A percentile compares a stretch with the other conserved stretches of the same genome.
Conservation (phyloP, 2,797 vertebrate species). For the Galagoides demidoff region DNA sequence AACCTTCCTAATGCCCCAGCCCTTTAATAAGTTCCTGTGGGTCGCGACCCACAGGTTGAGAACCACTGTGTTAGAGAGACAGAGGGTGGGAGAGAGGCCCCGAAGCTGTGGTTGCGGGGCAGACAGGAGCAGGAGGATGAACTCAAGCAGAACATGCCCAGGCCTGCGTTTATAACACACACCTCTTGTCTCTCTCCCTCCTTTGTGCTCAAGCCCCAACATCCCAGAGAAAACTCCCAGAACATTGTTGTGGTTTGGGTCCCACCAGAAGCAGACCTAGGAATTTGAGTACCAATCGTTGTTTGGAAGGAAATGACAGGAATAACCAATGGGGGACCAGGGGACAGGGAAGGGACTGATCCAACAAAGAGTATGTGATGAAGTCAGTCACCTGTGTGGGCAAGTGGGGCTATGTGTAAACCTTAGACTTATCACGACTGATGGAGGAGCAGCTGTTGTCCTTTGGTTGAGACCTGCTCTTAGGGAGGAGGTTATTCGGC, state of each 20-base stretch:
- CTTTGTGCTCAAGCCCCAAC: not conserved
- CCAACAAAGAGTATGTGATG: not conserved
- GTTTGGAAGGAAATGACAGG: not conserved
- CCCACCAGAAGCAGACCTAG: not conserved
- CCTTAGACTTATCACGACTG: not conserved
- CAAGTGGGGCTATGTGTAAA: not conserved
- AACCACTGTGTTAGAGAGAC: not conserved
- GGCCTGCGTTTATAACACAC: not conserved
- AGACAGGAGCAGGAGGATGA: not conserved
- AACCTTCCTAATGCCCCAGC: too few relatives aligned
- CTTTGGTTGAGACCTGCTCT: not conserved
- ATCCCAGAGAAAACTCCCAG: not conserved
- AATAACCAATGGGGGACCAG: not conserved
- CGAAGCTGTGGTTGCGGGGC: not conserved
- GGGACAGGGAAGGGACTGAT: not conserved
- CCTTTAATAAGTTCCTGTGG: too few relatives aligned
- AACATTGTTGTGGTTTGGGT: not conserved
- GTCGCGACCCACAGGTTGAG: too few relatives aligned
- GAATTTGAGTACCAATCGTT: not conserved
- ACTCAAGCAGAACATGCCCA: not conserved
- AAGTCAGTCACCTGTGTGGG: not conserved
- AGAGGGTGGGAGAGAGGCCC: not conserved
- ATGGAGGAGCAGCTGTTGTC: not conserved
- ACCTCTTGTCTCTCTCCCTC: not conserved
- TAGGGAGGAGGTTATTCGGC: not conserved